Conservation (phyloP, 2,888 invertebrate genomes). For the Hyalella azteca region DNA sequence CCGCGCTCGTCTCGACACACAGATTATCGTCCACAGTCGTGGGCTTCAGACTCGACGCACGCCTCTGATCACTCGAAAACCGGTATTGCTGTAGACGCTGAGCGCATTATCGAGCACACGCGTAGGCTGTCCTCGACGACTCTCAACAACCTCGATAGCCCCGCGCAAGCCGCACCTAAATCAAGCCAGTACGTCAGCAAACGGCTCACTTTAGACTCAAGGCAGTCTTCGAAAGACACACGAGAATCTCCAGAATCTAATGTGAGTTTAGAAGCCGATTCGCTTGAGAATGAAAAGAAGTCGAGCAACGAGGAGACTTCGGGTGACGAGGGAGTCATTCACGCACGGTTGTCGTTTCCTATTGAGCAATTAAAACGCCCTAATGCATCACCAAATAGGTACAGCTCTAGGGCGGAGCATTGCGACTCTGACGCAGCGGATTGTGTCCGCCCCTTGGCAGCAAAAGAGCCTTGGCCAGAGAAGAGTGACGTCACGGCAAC, state of each 20-base stretch:
- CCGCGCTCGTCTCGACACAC: not conserved
- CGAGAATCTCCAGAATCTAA: constrained; percentile 38
- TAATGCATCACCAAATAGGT: not conserved
- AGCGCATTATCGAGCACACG: constrained; percentile 46
- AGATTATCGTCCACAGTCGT: constrained; percentile 26
- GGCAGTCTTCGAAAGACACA: constrained; percentile 4
- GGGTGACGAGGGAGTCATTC: not conserved
- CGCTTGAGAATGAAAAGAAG: not conserved
- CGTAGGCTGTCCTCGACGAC: constrained; percentile 41
- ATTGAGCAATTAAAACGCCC: not conserved
- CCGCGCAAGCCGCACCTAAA: constrained; percentile 13
- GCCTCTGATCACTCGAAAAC: constrained; percentile 27
- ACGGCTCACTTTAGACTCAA: not conserved
- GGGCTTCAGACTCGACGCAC: constrained; percentile 22
- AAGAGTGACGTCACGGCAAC: constrained; percentile 39
- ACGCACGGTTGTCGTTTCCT: constrained; percentile 37
- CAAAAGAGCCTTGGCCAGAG: constrained; percentile 42
- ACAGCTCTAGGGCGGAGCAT: constrained; percentile 1
- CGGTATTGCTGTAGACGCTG: constrained; percentile 39
- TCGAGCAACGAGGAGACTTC: not conserved
- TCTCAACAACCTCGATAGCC: not conserved
- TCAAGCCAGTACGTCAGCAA: not conserved
- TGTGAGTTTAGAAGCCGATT: not conserved
- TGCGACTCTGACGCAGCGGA: constrained; percentile 6
- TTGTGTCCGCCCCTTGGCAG: constrained; percentile 7